Base-by-base conservation (phyloP, 2,113 vertebrate species). In the Sialia sialis region DNA sequence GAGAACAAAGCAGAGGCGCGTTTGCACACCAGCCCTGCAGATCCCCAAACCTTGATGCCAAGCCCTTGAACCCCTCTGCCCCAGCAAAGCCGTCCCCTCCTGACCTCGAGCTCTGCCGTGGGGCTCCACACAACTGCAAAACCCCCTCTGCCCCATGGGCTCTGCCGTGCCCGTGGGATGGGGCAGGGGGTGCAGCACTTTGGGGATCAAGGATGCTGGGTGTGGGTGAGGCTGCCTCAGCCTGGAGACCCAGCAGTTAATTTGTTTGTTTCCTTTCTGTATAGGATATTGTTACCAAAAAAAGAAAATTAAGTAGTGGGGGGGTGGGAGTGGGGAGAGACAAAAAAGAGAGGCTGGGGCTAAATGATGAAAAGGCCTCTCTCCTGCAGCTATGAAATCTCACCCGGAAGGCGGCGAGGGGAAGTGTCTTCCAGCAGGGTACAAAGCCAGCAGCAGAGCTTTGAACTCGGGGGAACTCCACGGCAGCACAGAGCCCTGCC, bases 381-480 rank as follows among this genome's bases (percentile, higher is more conserved):
- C 69, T 97, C 94, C 94, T 78, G 89, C 84, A 96, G 96, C 95
- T 97, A 96, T 87, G 89, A 94, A 95, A 89, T 89, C 94, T 94
- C 93, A 73, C 69, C 89, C 81, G 46, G 95, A 95, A 96, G 95
- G 94, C 70, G 13, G 93, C 0, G 41, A 90, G 84, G 91, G 91
- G 91, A 95, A 96, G 77, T 84, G 80, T 92, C 69, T 96, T 94
- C 89, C 91, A 95, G 93, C 23, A 0, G 93, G 95, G 80, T 96
- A 96, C 95, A 96, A 97, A 97, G 95, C 79, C 87, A 97, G 84
- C 87, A 93, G 93, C 58, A 34, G 84, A 38, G 91, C 96, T 97
- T 97, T 96, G 96, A 97, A 96, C 96, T 93, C 2, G 6, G 96
- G 96, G 96, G 75, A 97, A 96, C 81, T 96, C 94, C 95, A 22